A percentile compares a stretch with the other conserved stretches of the same genome.
These are phyloP conservation scores for Chromoteleia sp. DNA, from an alignment of 2,888 invertebrate species.

Conservation along the genomic window DNA sequence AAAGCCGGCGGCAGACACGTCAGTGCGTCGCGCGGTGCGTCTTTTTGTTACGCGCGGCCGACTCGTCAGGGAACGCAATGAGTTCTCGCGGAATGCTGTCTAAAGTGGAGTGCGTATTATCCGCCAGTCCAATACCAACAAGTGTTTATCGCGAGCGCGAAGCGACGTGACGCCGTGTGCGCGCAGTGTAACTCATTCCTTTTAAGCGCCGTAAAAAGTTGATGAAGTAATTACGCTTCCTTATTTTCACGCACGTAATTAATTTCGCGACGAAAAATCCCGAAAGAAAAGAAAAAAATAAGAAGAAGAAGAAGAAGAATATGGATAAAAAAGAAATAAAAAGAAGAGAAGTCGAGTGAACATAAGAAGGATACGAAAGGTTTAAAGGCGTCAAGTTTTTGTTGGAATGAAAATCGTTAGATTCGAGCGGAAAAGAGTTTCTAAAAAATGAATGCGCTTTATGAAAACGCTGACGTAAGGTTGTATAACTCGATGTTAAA, in stretches of 20 bases:
- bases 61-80: slow-evolving; percentile 24
- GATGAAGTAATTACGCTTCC: slow-evolving; percentile 20
- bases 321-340: no score
- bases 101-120: slow-evolving; percentile 43
- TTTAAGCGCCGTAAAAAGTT: slow-evolving; percentile 25
- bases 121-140: slow-evolving; percentile 61
- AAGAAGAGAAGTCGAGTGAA: no score
- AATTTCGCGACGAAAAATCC: background rate
- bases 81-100: slow-evolving; percentile 39
- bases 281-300: no score
- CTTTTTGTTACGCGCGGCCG: slow-evolving; percentile 43
- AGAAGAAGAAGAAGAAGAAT: no score
- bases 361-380: no score
- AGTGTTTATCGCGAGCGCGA: slow-evolving; percentile 57
- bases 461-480: no score
- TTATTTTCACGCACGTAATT: slow-evolving; percentile 1
- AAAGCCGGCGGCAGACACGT: slow-evolving; percentile 33
- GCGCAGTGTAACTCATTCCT: slow-evolving; percentile 30
- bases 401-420: no score
- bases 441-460: no score
- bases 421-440: no score
- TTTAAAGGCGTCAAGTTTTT: no score
- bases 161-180: slow-evolving; percentile 31
- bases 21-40: slow-evolving; percentile 57
- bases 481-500: no score